Conservation (phyloP, 2,888 invertebrate species). For the Drosophila sordidapex region DNA sequence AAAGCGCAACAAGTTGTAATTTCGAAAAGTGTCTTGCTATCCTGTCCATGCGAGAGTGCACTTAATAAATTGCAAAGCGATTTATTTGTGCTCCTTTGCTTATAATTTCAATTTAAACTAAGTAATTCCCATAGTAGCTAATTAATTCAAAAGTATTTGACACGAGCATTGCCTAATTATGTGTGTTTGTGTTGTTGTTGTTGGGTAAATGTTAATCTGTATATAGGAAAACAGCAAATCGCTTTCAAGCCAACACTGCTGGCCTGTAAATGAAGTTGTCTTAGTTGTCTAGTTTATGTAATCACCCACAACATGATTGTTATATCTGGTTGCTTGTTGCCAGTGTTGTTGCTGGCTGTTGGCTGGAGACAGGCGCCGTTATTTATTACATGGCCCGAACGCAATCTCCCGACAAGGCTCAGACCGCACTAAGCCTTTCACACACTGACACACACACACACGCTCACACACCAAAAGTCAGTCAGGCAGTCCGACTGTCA, state of each 20-base stretch:
- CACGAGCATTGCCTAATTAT: slow-evolving; percentile 53
- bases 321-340: slow-evolving; percentile 43
- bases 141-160: slow-evolving; percentile 22
- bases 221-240: slow-evolving; percentile 67
- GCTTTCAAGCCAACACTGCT: slow-evolving; percentile 61
- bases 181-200: not conserved
- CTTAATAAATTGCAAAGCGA: slow-evolving; percentile 69
- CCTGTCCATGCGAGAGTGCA: slow-evolving; percentile 53
- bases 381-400: slow-evolving; percentile 52
- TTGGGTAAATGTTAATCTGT: slow-evolving; percentile 1
- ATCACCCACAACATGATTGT: slow-evolving; percentile 79
- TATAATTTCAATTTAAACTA: slow-evolving; percentile 2
- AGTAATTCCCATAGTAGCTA: slow-evolving; percentile 27
- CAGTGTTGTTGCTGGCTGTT: slow-evolving; percentile 10
- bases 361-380: slow-evolving; percentile 46
- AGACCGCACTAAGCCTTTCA: slow-evolving; percentile 46
- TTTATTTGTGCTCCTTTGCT: slow-evolving; percentile 51
- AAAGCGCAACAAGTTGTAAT: slow-evolving; percentile 48
- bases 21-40: slow-evolving; percentile 42
- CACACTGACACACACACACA: slow-evolving; percentile 10
- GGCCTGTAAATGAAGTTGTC: slow-evolving; percentile 71
- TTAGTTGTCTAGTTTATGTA: slow-evolving; percentile 70
- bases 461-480: slow-evolving; percentile 22
- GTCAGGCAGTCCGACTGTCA: slow-evolving; percentile 16
- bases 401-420: slow-evolving; percentile 35